Conservation (phyloP, 2,888 invertebrate species). For the Caradrina clavipalpis region DNA sequence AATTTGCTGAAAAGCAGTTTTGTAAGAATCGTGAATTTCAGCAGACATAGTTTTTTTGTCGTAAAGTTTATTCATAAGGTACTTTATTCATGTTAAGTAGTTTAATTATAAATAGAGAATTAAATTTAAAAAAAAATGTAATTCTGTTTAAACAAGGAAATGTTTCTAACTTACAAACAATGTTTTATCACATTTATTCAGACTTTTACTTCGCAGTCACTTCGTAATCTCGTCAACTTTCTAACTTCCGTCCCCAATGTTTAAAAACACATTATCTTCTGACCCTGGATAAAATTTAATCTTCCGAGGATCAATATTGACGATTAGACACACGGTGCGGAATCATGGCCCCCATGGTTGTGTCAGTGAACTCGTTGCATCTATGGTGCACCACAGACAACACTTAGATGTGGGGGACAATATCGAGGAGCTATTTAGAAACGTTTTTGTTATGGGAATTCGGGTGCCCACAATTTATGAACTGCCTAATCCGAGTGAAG, state of each 20-base stretch:
- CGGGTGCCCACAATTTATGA: conserved; percentile 56
- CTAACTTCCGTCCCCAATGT: conserved; percentile 43
- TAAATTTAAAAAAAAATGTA: too few species aligned
- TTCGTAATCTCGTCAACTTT: conserved; percentile 45
- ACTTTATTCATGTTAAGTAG: neutral
- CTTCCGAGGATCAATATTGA: conserved; percentile 69
- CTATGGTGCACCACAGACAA: conserved; percentile 65
- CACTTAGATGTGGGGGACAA: conserved; percentile 66
- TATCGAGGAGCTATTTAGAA: conserved; percentile 67
- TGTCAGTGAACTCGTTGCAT: conserved; percentile 75
- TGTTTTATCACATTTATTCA: conserved; percentile 39
- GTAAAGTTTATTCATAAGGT: too few species aligned
- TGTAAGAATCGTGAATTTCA: neutral
- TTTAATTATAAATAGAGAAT: too few species aligned
- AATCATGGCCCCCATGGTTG: conserved; percentile 63
- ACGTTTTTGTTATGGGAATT: conserved; percentile 61
- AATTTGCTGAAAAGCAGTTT: neutral
- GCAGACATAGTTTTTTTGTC: neutral
- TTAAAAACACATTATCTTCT: conserved; percentile 52
- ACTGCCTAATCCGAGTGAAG: neutral
- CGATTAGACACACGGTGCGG: conserved; percentile 66
- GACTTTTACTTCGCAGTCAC: conserved; percentile 17
- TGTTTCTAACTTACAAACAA: conserved; percentile 13
- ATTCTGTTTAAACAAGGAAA: neutral
- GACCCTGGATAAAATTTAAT: conserved; percentile 51